Base-by-base conservation (phyloP, 2,888 invertebrate species). In the Drosophila borborema region DNA sequence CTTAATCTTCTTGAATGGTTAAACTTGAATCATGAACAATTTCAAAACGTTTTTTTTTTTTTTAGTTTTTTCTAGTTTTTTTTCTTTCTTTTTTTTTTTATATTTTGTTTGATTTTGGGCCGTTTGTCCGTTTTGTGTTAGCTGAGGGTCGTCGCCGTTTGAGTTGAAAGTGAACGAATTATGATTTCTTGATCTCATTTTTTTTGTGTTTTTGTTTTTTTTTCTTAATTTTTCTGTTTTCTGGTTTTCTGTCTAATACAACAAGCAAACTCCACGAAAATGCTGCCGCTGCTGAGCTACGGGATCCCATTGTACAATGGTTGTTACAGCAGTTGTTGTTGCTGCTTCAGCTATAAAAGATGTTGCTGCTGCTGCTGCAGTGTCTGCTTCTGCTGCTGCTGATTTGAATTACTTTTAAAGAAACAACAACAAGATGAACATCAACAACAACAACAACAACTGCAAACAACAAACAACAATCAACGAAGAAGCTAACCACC, bases 141-240 rank as follows among this genome's bases (percentile, higher is more conserved):
- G 80, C 80, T 66, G 72, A 67, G 64, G 59, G 84, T 83, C 72
- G 87, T 81, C 72, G 55, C 70, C 84, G 68, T 74, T 70, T 68
- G 74, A 84, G 81, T 84, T 84, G 82, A 86, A 84, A 84, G 84
- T 83, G 68, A 84, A 86, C 84, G 84, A 70, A 63, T 77, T 82
- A 16, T 20, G 34, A 51, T 51, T 72, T 49, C 68, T 62, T 71
- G 38, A 36, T 72, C 53, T 53, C 53, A 59, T 20, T 23, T 49
- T 49, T 38, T 28, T 56, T 45, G n/a, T 66, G 77, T 74, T 81
- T 49, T 40, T 82, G 74, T 45, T 67, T 71, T 71, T 66, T 9
- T 70, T 66, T 62, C 60, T 70, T 55, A 18, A n/a, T 48, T 59
- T 59, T 48, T 38, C 49, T 28, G 54, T 38, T 77, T 80, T 75